Percentiles rank a stretch among this genome's conserved stretches.
Conservation (phyloP, 2,888 invertebrate species). For the Morpho achilles region DNA sequence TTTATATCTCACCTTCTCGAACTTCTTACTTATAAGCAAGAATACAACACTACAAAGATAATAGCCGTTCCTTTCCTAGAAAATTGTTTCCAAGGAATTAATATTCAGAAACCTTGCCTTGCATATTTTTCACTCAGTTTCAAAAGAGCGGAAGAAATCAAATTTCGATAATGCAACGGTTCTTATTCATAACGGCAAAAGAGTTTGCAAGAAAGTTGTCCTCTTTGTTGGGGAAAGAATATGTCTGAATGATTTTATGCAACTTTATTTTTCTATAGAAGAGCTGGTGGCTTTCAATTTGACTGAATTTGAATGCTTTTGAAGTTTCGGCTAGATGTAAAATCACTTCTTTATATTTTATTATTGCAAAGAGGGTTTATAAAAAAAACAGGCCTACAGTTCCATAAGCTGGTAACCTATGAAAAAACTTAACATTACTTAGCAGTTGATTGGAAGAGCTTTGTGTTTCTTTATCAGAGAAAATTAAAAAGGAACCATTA, state of each 20-base stretch:
- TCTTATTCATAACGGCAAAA: slow-evolving; percentile 27
- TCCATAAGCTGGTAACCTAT: too few species aligned
- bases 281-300: slow-evolving; percentile 14
- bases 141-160: slow-evolving; percentile 15
- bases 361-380: not conserved
- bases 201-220: slow-evolving; percentile 26
- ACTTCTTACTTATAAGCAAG: too few species aligned
- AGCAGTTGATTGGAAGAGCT: too few species aligned
- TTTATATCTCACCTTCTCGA: too few species aligned
- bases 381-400: not conserved
- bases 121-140: slow-evolving; percentile 15
- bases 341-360: not conserved
- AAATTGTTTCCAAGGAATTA: slow-evolving; percentile 14
- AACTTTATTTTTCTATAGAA: slow-evolving; percentile 21
- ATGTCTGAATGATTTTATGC: slow-evolving; percentile 27
- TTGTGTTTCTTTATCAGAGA: too few species aligned
- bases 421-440: too few species aligned
- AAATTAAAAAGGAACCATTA: too few species aligned
- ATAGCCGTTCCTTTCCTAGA: not conserved
- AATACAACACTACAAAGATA: too few species aligned
- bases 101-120: slow-evolving; percentile 19
- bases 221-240: slow-evolving; percentile 24
- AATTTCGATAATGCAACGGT: slow-evolving; percentile 27
- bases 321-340: slow-evolving; percentile 2
- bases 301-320: slow-evolving; percentile 7